Base-by-base conservation (phyloP, 2,113 vertebrate genomes). In the Actinemys pallida region DNA sequence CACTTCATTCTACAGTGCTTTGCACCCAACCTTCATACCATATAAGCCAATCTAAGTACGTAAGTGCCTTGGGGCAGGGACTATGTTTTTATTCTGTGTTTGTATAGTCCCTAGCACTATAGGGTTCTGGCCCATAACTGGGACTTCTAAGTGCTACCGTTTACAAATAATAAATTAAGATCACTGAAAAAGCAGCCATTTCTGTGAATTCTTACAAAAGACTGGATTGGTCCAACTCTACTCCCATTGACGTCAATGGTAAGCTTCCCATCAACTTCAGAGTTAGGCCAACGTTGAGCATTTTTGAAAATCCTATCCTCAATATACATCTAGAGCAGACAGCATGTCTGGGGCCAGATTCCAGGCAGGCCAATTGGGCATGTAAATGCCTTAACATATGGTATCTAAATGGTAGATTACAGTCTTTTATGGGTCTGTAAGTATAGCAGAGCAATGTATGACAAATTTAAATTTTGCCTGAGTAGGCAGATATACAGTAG, bases 21-120 rank as follows among this genome's bases (percentile, higher is more conserved):
- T 90, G 31, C 24, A 1, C 53, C 13, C 54, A 29, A 3, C 29
- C 42, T 59, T 27, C 11, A 81, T 80, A 75, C 52, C 31, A 57
- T 22, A 16, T 12, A 1, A 1, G 4, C 10, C 1, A 0, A 76
- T 45, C 20, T 76, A 76, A 45, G 12, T 25, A 12, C 5, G 6
- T 45, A 42, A 45, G 39, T 45, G 39, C 20, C 42, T 42, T 76
- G 72, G 22, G 24, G 10, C 20, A 76, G 72, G 42, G 22, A 11
- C 69, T 25, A 45, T 14, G n/a, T 25, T 22, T 47, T 86, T 78
- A 39, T 8, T 4, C 78, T 75, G n/a, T 80, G 19, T 72, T 84
- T 1, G 0, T 80, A 16, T 8, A 85, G 45, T 17, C 81, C 6
- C 24, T 39, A 31, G 53, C 50, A 52, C 3, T 2, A 9, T 1